phyloP scores from a whole-genome alignment of 1,140 invertebrate genomes.

The Ganaspis sp. region DNA sequence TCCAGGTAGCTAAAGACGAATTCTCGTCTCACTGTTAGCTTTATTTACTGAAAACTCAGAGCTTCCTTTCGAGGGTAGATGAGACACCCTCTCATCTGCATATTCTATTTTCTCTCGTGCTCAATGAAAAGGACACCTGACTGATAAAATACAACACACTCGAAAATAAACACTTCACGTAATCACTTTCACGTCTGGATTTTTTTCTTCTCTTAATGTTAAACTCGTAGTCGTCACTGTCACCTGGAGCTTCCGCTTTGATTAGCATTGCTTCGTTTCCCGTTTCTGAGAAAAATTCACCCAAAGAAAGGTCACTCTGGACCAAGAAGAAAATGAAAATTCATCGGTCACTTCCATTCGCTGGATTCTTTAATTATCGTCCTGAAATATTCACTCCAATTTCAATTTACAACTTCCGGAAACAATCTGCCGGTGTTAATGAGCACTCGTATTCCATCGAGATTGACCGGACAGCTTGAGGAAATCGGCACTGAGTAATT shows the following conservation, averaged over 20 bases:
- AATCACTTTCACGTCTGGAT: constrained; percentile 9
- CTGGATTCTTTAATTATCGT: neutral
- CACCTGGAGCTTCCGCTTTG: constrained; percentile 15
- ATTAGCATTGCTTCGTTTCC: constrained; percentile 30
- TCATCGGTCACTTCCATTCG: constrained; percentile 9
- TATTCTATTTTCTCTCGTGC: neutral
- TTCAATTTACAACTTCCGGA: constrained; percentile 6
- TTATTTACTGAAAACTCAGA: neutral
- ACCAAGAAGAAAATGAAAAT: neutral
- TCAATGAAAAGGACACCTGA: neutral
- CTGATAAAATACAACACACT: constrained; percentile 9
- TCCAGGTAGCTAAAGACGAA: constrained; percentile 4
- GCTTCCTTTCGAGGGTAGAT: neutral
- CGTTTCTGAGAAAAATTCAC: neutral
- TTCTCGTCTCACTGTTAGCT: neutral
- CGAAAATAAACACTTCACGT: constrained; percentile 17
- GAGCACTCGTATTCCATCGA: neutral
- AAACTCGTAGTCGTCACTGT: constrained; percentile 15
- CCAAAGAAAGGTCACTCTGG: neutral
- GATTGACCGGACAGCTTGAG: neutral
- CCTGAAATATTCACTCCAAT: neutral
- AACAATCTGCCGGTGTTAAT: neutral
- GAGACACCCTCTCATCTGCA: constrained; percentile 18
- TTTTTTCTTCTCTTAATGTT: constrained; percentile 28
- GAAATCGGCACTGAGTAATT: neutral